Evolutionary conservation across 2,797 vertebrate species (phyloP).

Genomic region (Sciaenops ocellatus): DNA sequence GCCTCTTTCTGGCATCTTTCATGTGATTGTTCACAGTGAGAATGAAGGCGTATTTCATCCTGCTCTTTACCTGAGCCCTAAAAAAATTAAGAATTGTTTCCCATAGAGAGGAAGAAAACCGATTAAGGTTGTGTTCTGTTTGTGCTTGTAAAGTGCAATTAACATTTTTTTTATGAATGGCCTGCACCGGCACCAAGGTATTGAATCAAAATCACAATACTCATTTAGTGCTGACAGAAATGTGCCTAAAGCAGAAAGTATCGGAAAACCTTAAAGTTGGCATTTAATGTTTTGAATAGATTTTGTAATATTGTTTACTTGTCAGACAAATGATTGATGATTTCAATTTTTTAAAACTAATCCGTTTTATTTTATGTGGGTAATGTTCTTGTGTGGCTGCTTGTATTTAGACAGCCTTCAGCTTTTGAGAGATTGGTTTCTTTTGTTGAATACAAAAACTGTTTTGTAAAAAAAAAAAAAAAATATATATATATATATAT

Average conservation of each 20-base stretch:
- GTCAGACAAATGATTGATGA: background rate
- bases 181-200: background rate
- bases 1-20: background rate
- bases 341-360: background rate
- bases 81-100: background rate
- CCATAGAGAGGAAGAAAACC: background rate
- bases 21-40: constrained; percentile 10
- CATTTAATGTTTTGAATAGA: background rate
- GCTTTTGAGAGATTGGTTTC: background rate
- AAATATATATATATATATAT: background rate
- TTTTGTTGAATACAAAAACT: background rate
- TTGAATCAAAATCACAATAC: background rate
- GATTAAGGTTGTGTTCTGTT: background rate
- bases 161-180: background rate
- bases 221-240: constrained; percentile 7
- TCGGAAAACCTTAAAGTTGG: background rate
- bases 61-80: background rate
- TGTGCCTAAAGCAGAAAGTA: background rate
- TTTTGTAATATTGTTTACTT: background rate
- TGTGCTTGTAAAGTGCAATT: background rate
- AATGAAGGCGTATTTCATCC: constrained; percentile 13
- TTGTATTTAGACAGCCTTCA: constrained; percentile 4
- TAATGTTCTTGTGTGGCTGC: background rate
- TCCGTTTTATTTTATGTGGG: background rate
- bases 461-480: background rate